phyloP scores from a whole-genome alignment of 2,797 vertebrate genomes.

The Etheostoma nigrum region DNA sequence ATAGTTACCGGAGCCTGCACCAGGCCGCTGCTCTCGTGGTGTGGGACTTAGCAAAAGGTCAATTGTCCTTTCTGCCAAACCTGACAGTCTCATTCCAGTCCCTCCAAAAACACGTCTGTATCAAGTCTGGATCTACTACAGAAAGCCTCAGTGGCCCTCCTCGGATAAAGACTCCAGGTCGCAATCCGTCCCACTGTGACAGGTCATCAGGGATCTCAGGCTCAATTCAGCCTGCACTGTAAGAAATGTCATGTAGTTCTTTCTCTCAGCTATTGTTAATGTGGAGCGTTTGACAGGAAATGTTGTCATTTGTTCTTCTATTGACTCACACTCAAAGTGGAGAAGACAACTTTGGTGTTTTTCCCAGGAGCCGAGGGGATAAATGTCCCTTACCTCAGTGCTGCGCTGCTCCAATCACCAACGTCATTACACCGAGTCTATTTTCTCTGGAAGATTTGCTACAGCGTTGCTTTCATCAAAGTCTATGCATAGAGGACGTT shows the following conservation, averaged over 20 bases:
- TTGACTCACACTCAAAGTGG: conserved; percentile 33
- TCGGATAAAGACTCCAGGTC: conserved; percentile 22
- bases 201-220: conserved; percentile 32
- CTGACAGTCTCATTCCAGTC: conserved; percentile 84
- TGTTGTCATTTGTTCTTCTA: conserved; percentile 49
- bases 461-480: conserved; percentile 46
- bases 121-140: conserved; percentile 6
- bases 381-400: conserved; percentile 36
- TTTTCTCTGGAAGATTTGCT: conserved; percentile 32
- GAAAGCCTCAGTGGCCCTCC: neutral
- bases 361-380: conserved; percentile 41
- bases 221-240: conserved; percentile 15
- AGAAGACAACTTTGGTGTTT: conserved; percentile 39
- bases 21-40: too few species aligned
- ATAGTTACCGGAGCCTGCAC: too few species aligned
- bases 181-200: conserved; percentile 1
- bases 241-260: conserved; percentile 15
- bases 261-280: conserved; percentile 6
- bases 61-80: conserved; percentile 51
- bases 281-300: conserved; percentile 17
- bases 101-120: conserved; percentile 73
- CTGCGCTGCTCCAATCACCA: conserved; percentile 51
- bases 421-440: conserved; percentile 58
- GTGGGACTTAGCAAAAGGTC: too few species aligned
- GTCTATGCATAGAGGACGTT: conserved; percentile 8